Conservation (phyloP, 2,888 invertebrate genomes). For the Pogonocherus hispidulus region DNA sequence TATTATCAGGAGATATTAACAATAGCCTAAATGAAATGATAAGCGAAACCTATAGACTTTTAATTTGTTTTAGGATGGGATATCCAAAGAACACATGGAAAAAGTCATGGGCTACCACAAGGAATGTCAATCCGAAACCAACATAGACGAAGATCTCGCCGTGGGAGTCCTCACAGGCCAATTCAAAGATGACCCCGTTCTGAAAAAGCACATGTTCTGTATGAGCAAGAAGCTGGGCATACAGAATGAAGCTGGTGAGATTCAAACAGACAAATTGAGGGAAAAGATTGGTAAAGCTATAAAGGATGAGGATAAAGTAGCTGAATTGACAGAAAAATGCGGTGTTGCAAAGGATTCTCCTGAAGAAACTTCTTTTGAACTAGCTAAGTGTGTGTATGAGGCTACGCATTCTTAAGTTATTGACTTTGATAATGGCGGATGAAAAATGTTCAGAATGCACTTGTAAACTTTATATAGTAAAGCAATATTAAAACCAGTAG, state of each 20-base stretch:
- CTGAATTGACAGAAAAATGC: conserved; percentile 46
- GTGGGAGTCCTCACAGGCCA: conserved; percentile 68
- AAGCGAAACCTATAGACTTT: too few species aligned
- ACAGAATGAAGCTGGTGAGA: conserved; percentile 63
- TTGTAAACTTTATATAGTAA: background rate
- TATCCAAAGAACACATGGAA: background rate
- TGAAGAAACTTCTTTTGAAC: conserved; percentile 68
- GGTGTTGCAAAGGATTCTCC: conserved; percentile 47
- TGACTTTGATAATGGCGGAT: background rate
- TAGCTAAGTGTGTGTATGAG: conserved; percentile 69
- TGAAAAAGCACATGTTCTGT: conserved; percentile 70
- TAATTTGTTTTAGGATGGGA: too few species aligned
- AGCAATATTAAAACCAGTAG: background rate
- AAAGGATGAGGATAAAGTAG: conserved; percentile 66
- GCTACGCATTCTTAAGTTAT: background rate
- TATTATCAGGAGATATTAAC: too few species aligned
- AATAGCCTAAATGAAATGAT: too few species aligned
- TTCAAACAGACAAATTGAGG: conserved; percentile 64
- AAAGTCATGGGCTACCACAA: conserved; percentile 40
- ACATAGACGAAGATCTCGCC: conserved; percentile 59
- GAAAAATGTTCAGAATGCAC: background rate
- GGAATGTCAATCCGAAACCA: conserved; percentile 60
- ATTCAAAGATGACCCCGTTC: conserved; percentile 67
- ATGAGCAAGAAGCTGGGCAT: conserved; percentile 70
- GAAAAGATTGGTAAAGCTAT: conserved; percentile 67